Conservation (phyloP, 2,888 invertebrate genomes). For the Diarsia dahlii region DNA sequence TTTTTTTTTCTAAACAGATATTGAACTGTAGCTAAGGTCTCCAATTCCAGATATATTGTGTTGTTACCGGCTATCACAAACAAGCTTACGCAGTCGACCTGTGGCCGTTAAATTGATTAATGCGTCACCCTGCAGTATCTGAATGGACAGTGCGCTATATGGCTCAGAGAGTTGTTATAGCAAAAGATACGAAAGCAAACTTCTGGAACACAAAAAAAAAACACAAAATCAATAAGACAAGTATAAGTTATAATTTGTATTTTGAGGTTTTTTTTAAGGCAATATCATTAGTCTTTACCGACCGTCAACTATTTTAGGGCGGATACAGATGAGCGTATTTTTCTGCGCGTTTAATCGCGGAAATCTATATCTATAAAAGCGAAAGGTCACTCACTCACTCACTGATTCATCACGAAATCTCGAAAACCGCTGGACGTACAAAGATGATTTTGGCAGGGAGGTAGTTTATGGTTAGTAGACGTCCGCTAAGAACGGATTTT, state of each 20-base stretch:
- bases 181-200: not conserved
- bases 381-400: too few species aligned
- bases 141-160: conserved; percentile 11
- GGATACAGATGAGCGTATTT: not conserved
- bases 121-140: conserved; percentile 32
- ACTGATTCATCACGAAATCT: too few species aligned
- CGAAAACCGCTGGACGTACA: too few species aligned
- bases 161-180: conserved; percentile 5
- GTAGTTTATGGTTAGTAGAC: too few species aligned
- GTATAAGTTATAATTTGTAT: not conserved
- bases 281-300: not conserved
- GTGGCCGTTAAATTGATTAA: conserved; percentile 30
- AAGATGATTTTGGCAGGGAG: too few species aligned
- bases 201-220: not conserved
- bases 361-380: too few species aligned
- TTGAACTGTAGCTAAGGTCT: conserved; percentile 1
- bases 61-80: conserved; percentile 1
- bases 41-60: not conserved
- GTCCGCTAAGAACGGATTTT: too few species aligned
- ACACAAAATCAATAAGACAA: not conserved
- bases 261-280: not conserved
- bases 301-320: not conserved
- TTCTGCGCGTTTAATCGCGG: too few species aligned
- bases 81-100: conserved; percentile 16
- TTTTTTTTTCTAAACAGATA: not conserved